Conservation (phyloP, 2,888 invertebrate genomes). For the Tortricodes alternella region DNA sequence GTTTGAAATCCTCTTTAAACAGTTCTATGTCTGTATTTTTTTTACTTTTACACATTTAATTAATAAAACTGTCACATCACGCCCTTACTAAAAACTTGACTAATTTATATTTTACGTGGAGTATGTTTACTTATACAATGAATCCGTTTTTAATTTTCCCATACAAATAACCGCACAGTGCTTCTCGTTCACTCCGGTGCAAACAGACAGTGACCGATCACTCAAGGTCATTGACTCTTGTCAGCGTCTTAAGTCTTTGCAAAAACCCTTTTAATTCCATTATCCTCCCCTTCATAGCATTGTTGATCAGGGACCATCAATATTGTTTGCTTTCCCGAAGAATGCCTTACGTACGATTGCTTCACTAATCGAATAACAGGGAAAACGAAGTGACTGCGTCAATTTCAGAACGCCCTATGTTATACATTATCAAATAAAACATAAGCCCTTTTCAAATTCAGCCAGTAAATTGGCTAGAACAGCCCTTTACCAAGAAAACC, state of each 20-base stretch:
- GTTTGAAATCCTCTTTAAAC: no score
- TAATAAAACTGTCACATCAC: no score
- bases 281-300: background rate
- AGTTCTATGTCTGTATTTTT: no score
- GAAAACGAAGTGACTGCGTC: background rate
- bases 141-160: no score
- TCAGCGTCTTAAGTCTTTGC: background rate
- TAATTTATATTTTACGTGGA: no score
- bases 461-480: background rate
- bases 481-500: background rate
- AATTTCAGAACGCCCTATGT: background rate
- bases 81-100: no score
- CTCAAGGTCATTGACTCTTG: no score
- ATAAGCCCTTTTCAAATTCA: background rate
- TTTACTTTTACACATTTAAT: no score
- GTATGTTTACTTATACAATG: no score
- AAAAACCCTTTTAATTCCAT: background rate
- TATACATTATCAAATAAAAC: background rate
- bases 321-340: slow-evolving; percentile 9
- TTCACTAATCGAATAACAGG: slow-evolving; percentile 9
- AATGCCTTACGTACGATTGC: slow-evolving; percentile 12
- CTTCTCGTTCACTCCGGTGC: no score
- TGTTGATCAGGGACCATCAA: slow-evolving; percentile 15
- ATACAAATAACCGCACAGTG: no score
- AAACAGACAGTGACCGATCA: no score